Base-by-base conservation (phyloP, 2,888 invertebrate genomes). In the Coelopa pilipes region DNA sequence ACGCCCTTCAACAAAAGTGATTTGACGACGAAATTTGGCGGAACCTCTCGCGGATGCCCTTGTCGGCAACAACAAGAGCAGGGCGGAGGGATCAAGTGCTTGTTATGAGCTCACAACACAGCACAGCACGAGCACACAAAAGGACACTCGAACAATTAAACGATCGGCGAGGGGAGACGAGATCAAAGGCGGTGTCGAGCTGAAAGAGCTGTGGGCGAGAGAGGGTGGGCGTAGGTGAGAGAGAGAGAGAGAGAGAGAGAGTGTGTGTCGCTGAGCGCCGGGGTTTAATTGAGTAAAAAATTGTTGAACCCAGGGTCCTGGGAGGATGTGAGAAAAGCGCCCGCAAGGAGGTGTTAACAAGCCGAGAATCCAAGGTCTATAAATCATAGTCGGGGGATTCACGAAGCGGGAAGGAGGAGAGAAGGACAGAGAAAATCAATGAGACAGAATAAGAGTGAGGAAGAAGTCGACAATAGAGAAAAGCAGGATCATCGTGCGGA, bases 261-360 rank as follows among this genome's bases (percentile, higher is more conserved):
- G n/a, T n/a, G n/a, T n/a, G n/a, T n/a, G n/a, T n/a, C n/a, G n/a
- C 13, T 49, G 49, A 53, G 53, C 13, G 53, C 53, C 50, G 13
- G 12, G 17, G 46, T 15, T 69, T 69, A 69, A 69, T 69, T 57
- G 69, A 59, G 57, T 57, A 69, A 69, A 69, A 69, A 69, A 69
- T 69, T 69, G 46, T 17, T 68, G 17, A 34, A 49, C 50, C 50
- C n/a, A 17, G 62, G 9, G 5, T n/a, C 62, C 13, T 9, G n/a
- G 45, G 5, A 11, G 34, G 7, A 17, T 65, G 46, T 62, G 34
- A 65, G 21, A 17, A 62, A 34, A 62, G 34, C 45, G n/a, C 63
- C 55, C 24, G 34, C 49, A 71, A 53, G 55, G 46, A 83, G 82
- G 84, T 83, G 84, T 83, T 84, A 83, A 83, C 83, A 82, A 84